phyloP scores from a whole-genome alignment of 2,797 vertebrate genomes.

The Mormyrus hasselquistii region DNA sequence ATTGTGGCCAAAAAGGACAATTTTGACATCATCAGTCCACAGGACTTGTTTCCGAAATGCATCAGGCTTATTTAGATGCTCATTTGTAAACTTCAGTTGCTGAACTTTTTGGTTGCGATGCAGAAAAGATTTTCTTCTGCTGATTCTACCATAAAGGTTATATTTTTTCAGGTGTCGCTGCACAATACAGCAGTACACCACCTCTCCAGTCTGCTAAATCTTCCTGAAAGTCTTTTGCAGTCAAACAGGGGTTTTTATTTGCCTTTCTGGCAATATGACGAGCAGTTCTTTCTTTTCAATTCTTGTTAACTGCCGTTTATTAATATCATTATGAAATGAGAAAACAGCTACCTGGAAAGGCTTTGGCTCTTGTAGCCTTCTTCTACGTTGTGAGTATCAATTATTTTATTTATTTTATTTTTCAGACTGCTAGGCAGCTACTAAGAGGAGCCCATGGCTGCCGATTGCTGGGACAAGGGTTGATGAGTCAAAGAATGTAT shows the following conservation, averaged over 20 bases:
- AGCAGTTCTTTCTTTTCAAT: not conserved
- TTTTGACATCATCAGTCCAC: not conserved
- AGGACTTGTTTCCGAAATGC: not conserved
- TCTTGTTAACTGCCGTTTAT: not conserved
- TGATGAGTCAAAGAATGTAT: not conserved
- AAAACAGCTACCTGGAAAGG: not conserved
- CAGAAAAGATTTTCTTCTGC: not conserved
- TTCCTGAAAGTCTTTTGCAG: not conserved
- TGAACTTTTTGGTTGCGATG: not conserved
- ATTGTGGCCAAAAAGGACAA: not conserved
- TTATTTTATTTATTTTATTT: not conserved
- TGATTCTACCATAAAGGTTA: not conserved
- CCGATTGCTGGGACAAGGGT: not conserved
- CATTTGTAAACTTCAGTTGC: not conserved
- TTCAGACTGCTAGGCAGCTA: not conserved
- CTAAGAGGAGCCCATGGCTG: not conserved
- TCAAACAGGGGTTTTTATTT: not conserved
- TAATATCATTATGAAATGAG: not conserved
- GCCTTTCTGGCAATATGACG: not conserved
- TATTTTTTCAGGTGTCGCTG: not conserved
- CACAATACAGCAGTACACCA: not conserved
- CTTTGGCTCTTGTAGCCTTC: not conserved
- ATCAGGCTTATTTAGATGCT: not conserved
- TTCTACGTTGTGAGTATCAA: not conserved
- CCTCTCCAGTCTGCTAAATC: not conserved